Evolutionary conservation across 2,888 invertebrate genomes (phyloP).

Genomic region (Schizotus pectinicornis): DNA sequence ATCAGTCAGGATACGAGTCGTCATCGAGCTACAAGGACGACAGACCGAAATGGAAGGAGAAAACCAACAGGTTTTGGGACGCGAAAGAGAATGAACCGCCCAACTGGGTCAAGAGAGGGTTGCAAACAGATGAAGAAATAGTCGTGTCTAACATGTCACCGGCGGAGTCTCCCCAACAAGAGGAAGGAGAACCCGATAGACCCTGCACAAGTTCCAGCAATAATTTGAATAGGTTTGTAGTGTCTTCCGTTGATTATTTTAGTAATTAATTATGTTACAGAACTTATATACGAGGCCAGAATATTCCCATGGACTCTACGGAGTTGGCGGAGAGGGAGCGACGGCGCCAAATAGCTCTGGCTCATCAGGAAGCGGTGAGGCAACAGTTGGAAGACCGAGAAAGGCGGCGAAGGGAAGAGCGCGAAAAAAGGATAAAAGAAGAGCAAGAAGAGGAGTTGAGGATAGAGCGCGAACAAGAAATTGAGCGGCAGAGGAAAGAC

Average conservation of each 20-base stretch:
- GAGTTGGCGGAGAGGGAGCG: slow-evolving; percentile 82
- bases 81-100: slow-evolving; percentile 59
- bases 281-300: slow-evolving; percentile 84
- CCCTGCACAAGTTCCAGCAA: slow-evolving; percentile 53
- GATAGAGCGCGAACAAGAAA: slow-evolving; percentile 75
- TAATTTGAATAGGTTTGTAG: slow-evolving; percentile 40
- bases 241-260: no score
- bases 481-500: slow-evolving; percentile 72
- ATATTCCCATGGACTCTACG: slow-evolving; percentile 80
- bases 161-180: slow-evolving; percentile 57
- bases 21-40: slow-evolving; percentile 63
- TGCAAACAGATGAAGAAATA: slow-evolving; percentile 60
- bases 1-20: slow-evolving; percentile 53
- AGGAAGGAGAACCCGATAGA: slow-evolving; percentile 51
- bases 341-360: slow-evolving; percentile 81
- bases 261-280: slow-evolving; percentile 54
- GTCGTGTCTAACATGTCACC: slow-evolving; percentile 58
- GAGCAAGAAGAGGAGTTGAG: slow-evolving; percentile 83
- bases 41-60: slow-evolving; percentile 76
- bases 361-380: slow-evolving; percentile 85
- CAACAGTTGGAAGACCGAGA: slow-evolving; percentile 86
- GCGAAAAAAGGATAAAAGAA: slow-evolving; percentile 74
- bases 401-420: slow-evolving; percentile 75
- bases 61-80: slow-evolving; percentile 73
- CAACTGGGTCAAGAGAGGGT: slow-evolving; percentile 63